phyloP scores from a whole-genome alignment of 2,113 vertebrate genomes.

The Diadophis punctatus region DNA sequence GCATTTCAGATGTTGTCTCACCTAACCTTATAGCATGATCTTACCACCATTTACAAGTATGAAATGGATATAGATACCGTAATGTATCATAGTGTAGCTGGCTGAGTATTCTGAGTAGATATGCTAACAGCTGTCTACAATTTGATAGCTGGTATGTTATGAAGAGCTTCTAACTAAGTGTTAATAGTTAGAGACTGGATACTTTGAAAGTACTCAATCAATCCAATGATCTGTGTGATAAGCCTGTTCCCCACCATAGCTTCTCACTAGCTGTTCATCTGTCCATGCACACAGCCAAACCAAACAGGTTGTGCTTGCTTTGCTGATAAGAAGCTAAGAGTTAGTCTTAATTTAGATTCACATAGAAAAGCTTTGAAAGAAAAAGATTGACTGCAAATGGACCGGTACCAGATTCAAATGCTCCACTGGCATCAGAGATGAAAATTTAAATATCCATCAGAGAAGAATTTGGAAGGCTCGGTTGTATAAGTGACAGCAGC shows the following conservation, averaged over 20 bases:
- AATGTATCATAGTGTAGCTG: not conserved
- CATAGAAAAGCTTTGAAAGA: not conserved
- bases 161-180: not conserved
- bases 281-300: not conserved
- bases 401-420: not conserved
- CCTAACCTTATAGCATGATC: not conserved
- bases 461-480: not conserved
- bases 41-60: not conserved
- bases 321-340: not conserved
- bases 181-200: not conserved
- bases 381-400: not conserved
- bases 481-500: not conserved
- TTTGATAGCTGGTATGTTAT: not conserved
- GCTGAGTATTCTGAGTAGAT: not conserved
- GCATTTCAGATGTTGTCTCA: not conserved
- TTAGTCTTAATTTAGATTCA: not conserved
- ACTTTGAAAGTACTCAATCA: not conserved
- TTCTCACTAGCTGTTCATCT: not conserved
- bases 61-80: not conserved
- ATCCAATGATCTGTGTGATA: not conserved
- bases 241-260: not conserved
- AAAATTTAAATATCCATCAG: not conserved
- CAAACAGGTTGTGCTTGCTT: not conserved
- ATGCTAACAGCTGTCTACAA: not conserved
- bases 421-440: not conserved